A percentile compares a stretch with the other conserved stretches of the same genome.
phyloP scores from a whole-genome alignment of 2,888 invertebrate genomes.

The Heliothis peltigera region DNA sequence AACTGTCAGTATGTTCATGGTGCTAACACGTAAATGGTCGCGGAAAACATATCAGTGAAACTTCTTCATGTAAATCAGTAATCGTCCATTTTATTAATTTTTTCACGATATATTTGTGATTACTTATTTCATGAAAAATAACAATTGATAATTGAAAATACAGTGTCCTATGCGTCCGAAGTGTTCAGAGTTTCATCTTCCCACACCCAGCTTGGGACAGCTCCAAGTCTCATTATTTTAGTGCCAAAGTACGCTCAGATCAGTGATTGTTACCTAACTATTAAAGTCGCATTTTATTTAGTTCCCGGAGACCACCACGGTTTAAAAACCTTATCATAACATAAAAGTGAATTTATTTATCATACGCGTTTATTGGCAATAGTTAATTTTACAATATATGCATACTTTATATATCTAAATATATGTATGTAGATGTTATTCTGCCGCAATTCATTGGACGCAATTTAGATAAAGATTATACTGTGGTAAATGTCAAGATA shows the following conservation, averaged over 20 bases:
- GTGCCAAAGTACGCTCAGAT: constrained; percentile 74
- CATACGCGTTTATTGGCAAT: constrained; percentile 70
- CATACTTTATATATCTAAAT: constrained; percentile 57
- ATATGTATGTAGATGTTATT: constrained; percentile 50
- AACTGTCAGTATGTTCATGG: constrained; percentile 23
- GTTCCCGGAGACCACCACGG: constrained; percentile 69
- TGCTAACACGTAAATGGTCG: constrained; percentile 30
- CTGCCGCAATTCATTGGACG: constrained; percentile 73
- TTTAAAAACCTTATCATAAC: constrained; percentile 67
- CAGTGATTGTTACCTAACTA: constrained; percentile 72
- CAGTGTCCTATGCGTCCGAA: constrained; percentile 37
- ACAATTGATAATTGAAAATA: constrained; percentile 22
- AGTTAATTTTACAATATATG: constrained; percentile 76
- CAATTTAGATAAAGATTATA: constrained; percentile 85
- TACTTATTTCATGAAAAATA: constrained; percentile 5
- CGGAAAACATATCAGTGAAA: constrained; percentile 13
- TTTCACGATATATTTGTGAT: not conserved
- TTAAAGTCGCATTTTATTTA: constrained; percentile 59
- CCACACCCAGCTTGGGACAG: constrained; percentile 71
- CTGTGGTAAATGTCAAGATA: constrained; percentile 80
- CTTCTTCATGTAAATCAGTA: not conserved
- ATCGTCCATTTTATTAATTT: not conserved
- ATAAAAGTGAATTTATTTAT: constrained; percentile 79
- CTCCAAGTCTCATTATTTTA: constrained; percentile 73
- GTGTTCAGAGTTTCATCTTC: constrained; percentile 47